Conservation (phyloP, 2,797 vertebrate genomes). For the Corythornis leucogaster region DNA sequence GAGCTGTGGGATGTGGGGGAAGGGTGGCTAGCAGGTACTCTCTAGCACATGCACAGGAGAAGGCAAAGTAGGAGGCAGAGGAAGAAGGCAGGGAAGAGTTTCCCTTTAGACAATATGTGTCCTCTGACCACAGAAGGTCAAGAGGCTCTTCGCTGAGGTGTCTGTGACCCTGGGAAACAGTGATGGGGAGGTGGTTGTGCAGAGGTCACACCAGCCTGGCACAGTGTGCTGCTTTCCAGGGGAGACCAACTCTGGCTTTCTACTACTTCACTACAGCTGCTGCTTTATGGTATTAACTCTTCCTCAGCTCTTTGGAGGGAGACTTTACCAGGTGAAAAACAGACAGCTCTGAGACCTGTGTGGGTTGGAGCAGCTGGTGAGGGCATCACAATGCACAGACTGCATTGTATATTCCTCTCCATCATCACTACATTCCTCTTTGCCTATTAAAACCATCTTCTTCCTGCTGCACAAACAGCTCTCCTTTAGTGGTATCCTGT, state of each 20-base stretch:
- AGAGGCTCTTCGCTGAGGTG: background rate
- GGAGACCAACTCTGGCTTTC: background rate
- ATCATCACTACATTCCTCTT: background rate
- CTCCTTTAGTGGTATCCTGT: background rate
- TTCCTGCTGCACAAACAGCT: background rate
- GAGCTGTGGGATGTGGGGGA: background rate
- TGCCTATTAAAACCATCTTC: background rate
- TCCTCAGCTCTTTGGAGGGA: background rate
- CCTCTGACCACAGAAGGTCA: background rate
- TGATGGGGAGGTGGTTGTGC: background rate
- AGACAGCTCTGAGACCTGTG: background rate
- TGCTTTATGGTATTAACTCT: background rate
- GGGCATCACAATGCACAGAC: background rate
- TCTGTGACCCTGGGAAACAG: background rate
- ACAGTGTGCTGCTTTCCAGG: background rate
- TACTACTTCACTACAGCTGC: background rate
- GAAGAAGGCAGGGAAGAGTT: background rate
- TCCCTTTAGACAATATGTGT: background rate
- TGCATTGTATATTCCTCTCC: background rate
- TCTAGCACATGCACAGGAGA: background rate
- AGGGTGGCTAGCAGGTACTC: background rate
- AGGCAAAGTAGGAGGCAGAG: background rate
- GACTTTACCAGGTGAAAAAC: slow-evolving; percentile 21
- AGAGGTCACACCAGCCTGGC: background rate
- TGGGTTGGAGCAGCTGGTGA: background rate